Evolutionary conservation across 2,113 vertebrate genomes (phyloP), one percentile per base, ranked within the genome.

Genomic region (Phaethon lepturus): DNA sequence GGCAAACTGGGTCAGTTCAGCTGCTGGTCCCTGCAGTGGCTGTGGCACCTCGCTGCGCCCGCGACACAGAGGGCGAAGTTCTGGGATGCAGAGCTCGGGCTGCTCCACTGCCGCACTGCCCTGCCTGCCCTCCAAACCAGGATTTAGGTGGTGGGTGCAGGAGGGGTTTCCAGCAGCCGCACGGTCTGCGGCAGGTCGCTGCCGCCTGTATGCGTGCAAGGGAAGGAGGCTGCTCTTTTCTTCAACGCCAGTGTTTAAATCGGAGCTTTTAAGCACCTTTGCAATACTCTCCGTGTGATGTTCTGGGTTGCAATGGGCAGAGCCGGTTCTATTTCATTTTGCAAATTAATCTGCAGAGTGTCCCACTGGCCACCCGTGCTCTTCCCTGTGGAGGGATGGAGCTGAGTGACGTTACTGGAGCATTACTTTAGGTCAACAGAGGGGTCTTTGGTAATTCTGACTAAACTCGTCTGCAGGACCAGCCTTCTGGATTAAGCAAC

Each of bases 391-490:
- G 19, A 26, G 69, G 47, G 81, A 28, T 8, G 62, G 72, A 78
- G 81, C 77, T 17, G 55, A 35, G 66, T 13, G 74, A 33, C 0
- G 0, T 13, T n/a, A 28, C 22, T 59, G 0, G 3, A 49, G 35
- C 11, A 1, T 52, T 66, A 6, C 79, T 49, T 75, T 40, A 44
- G 60, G 66, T 84, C 91, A 96, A 97, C 90, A 79, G 87, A 97
- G 97, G 96, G 77, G 94, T 98, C 99, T 99, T 99, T 99, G 98
- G 98, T 98, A 98, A 98, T 96, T 96, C 62, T 86, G 67, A 87
- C 83, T 90, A 55, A 96, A 97, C 97, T 81, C 60, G 59, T 38
- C 88, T 81, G 76, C 79, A 89, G 91, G 86, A 87, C 68, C 68
- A 75, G 79, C 79, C 59, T 86, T 86, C 72, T 25, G 95, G 68